Base-by-base conservation (phyloP, 2,888 invertebrate species). In the Colletes collaris region DNA sequence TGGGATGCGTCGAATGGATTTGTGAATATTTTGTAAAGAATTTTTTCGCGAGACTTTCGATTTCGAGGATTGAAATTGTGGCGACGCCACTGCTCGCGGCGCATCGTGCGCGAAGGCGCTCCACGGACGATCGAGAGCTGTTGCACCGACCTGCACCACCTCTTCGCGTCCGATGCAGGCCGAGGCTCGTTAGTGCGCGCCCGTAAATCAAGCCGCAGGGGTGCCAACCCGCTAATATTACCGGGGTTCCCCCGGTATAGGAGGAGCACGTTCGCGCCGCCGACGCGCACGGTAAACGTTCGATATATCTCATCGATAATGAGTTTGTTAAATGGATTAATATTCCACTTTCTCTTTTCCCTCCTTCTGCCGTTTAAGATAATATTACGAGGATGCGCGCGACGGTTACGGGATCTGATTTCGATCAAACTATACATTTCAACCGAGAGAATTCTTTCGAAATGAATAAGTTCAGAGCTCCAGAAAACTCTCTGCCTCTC, bases 171-270 rank as follows among this genome's bases (percentile, higher is more conserved):
- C 63, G 72, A 59, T 69, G 77, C 81, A 66, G 79, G 69, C 83
- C 84, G 86, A 85, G 85, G 89, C 92, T 92, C 92, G 92, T 92
- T 92, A 92, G 91, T 88, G 90, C 87, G 88, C 84, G 91, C 86
- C 89, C 91, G 92, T 92, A 92, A 92, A 92, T 92, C 92, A 92
- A 92, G 91, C 92, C 92, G 88, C 92, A 90, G 92, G 92, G 92
- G 92, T 92, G 92, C 91, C 89, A 92, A 92, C 90, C 84, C 91
- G 89, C 91, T 92, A 91, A 92, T 91, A 89, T 82, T 87, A 84
- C 84, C 85, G 82, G 83, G 80, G 75, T 86, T 86, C 88, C 82
- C 86, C 81, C 85, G 82, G 83, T 83, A 84, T 86, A 86, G 88
- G 86, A 87, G 87, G 86, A 87, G 86, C 76, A 75, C 87, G 88